Evolutionary conservation across 2,888 invertebrate genomes (phyloP).

Genomic region (Zhuqinia jingwanae): DNA sequence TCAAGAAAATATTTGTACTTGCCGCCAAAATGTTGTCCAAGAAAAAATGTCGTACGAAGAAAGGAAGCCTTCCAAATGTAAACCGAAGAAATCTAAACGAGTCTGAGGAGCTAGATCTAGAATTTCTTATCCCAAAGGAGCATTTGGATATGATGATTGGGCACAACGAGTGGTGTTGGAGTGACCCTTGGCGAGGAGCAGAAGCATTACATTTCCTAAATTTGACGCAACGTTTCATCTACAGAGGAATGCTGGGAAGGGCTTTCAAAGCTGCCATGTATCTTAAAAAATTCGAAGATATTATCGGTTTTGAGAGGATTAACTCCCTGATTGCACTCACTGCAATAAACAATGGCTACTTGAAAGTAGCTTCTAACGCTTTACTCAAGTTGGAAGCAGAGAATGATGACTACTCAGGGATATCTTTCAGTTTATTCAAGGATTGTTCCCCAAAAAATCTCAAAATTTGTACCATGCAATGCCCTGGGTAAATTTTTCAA

Average conservation of each 20-base stretch:
- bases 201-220: slow-evolving; percentile 93
- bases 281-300: slow-evolving; percentile 88
- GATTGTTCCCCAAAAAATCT: slow-evolving; percentile 91
- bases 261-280: slow-evolving; percentile 72
- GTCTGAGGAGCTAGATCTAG: slow-evolving; percentile 56
- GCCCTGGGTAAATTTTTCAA: slow-evolving; percentile 24
- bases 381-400: slow-evolving; percentile 94
- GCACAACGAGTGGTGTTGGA: slow-evolving; percentile 82
- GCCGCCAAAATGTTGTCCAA: slow-evolving; percentile 56
- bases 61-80: background rate
- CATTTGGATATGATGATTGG: slow-evolving; percentile 35
- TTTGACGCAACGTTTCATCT: slow-evolving; percentile 89
- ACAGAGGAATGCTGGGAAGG: slow-evolving; percentile 82
- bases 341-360: slow-evolving; percentile 86
- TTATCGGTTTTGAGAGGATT: slow-evolving; percentile 87
- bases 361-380: slow-evolving; percentile 93
- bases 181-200: slow-evolving; percentile 91
- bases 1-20: slow-evolving; percentile 62
- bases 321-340: slow-evolving; percentile 86
- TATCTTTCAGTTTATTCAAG: slow-evolving; percentile 95
- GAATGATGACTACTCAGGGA: slow-evolving; percentile 87
- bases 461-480: slow-evolving; percentile 2
- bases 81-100: background rate
- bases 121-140: slow-evolving; percentile 51
- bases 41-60: slow-evolving; percentile 14